These are phyloP conservation scores for Chironomus striatipennis DNA, from an alignment of 1,140 invertebrate species.

Conservation along the genomic window DNA sequence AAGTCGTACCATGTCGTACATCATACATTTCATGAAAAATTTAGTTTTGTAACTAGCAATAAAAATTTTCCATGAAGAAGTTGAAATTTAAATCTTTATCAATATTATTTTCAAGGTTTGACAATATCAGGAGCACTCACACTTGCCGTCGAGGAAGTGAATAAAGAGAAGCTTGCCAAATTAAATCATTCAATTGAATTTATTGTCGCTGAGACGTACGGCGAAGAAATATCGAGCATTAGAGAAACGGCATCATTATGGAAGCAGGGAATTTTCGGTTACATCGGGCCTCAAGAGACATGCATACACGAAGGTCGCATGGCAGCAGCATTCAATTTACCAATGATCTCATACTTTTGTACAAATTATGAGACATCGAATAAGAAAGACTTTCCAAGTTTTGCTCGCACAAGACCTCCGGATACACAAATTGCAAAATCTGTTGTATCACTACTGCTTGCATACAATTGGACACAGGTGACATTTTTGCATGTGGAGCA, in stretches of 20 bases:
- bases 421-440: slow-evolving; percentile 88
- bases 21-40: too few relatives aligned
- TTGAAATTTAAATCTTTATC: too few relatives aligned
- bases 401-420: slow-evolving; percentile 84
- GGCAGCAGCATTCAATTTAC: slow-evolving; percentile 90
- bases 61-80: not conserved
- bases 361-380: slow-evolving; percentile 77
- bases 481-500: slow-evolving; percentile 66
- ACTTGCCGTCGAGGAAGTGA: slow-evolving; percentile 65
- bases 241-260: slow-evolving; percentile 75
- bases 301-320: slow-evolving; percentile 90
- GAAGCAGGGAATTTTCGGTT: slow-evolving; percentile 77
- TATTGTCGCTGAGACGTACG: slow-evolving; percentile 83
- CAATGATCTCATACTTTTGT: slow-evolving; percentile 80
- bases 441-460: slow-evolving; percentile 65
- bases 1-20: too few relatives aligned
- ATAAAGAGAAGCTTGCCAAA: slow-evolving; percentile 48
- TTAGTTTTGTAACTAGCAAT: too few relatives aligned
- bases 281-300: slow-evolving; percentile 91
- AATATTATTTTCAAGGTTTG: slow-evolving; percentile 29
- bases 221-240: slow-evolving; percentile 79
- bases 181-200: slow-evolving; percentile 67
- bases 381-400: slow-evolving; percentile 82
- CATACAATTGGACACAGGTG: slow-evolving; percentile 75
- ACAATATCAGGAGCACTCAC: slow-evolving; percentile 70